Evolutionary conservation across 2,113 vertebrate genomes (phyloP).

Genomic region (Bufo gargarizans): DNA sequence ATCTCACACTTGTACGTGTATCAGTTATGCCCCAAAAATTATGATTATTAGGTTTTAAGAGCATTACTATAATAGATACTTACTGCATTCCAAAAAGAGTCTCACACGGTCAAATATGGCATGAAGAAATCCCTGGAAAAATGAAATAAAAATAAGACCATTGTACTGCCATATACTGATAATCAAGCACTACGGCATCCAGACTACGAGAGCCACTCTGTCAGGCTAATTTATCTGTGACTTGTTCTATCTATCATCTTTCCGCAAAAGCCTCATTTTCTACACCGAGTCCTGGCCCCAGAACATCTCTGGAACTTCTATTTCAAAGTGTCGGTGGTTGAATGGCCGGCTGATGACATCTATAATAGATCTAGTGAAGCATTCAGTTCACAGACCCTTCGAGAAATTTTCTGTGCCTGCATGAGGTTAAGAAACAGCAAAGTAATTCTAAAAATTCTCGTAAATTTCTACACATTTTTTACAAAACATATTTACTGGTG

Average conservation of each 20-base stretch:
- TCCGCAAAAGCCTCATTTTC: conserved; percentile 2
- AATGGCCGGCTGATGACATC: conserved; percentile 19
- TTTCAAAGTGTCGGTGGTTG: not conserved
- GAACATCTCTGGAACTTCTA: not conserved
- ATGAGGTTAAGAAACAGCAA: not conserved
- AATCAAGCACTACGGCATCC: not conserved
- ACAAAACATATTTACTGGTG: not conserved
- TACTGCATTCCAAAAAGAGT: conserved; percentile 94
- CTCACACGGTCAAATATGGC: conserved; percentile 90
- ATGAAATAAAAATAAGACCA: conserved; percentile 56
- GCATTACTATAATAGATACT: conserved; percentile 70
- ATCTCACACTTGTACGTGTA: no score
- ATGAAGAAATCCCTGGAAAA: conserved; percentile 86
- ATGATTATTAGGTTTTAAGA: no score
- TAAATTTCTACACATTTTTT: not conserved
- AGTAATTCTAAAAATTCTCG: not conserved
- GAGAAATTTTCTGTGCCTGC: not conserved
- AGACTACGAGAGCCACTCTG: not conserved
- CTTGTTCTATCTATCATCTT: conserved; percentile 21
- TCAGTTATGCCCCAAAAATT: no score
- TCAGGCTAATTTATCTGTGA: conserved; percentile 8
- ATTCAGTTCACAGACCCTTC: not conserved
- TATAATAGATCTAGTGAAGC: not conserved
- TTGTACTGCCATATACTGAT: not conserved
- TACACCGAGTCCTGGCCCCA: not conserved